Percentiles rank a stretch among this genome's conserved stretches.
These are phyloP conservation scores for Gandaritis pyraliata DNA, from an alignment of 2,888 invertebrate genomes.

Conservation along the genomic window DNA sequence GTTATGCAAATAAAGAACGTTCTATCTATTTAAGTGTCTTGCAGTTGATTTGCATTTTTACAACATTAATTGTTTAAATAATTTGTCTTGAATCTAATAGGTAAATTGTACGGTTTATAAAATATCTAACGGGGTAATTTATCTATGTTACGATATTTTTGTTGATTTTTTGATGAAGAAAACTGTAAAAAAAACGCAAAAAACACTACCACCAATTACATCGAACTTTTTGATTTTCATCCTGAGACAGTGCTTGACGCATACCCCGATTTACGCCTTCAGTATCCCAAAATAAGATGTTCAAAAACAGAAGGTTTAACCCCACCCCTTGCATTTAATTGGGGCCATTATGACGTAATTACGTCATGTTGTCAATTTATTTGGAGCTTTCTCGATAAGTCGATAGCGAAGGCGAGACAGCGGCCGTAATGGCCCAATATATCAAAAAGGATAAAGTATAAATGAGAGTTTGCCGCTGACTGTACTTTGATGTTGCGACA, in stretches of 20 bases:
- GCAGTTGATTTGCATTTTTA: too few species aligned
- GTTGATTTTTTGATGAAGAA: too few species aligned
- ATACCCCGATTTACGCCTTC: constrained; percentile 38
- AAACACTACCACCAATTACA: too few species aligned
- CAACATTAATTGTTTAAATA: too few species aligned
- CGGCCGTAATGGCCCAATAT: constrained; percentile 78
- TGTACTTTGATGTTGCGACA: constrained; percentile 70
- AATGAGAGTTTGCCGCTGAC: constrained; percentile 70
- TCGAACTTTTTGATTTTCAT: too few species aligned
- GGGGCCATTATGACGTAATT: constrained; percentile 36
- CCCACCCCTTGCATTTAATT: constrained; percentile 28
- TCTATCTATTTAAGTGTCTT: too few species aligned
- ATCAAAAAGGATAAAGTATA: constrained; percentile 81
- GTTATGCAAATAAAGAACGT: too few species aligned
- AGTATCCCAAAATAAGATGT: background rate
- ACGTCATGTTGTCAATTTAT: constrained; percentile 43
- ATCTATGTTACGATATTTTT: too few species aligned
- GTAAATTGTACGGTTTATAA: too few species aligned
- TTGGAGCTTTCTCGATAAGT: constrained; percentile 71
- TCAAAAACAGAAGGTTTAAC: background rate
- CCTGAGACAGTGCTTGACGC: constrained; percentile 41
- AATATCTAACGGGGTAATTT: too few species aligned
- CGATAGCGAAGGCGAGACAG: constrained; percentile 65
- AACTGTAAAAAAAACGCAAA: too few species aligned
- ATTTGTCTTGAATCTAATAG: too few species aligned